Evolutionary conservation across 2,888 invertebrate species (phyloP), one percentile per base, ranked within the genome.

Genomic region (Xestia sexstrigata): DNA sequence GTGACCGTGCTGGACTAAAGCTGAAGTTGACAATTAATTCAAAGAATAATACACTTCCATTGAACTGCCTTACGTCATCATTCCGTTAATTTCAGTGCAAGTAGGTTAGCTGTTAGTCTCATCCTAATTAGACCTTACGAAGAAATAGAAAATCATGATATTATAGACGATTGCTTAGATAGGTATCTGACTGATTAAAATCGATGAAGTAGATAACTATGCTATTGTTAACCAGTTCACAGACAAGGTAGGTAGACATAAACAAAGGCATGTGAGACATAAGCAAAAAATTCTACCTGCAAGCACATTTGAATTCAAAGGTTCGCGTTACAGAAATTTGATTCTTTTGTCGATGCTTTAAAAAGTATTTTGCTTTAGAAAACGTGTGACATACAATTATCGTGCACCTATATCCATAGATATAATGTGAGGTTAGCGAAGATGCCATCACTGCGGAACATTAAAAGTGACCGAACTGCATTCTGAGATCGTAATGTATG

Each of bases 391-490:
- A 85, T 89, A 77, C 74, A 86, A 87, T 82, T 71, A 86, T 76
- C 60, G 49, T 78, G 75, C 73, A 73, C 70, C 78, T 79, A 89
- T 85, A 89, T 81, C 90, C 85, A 86, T 88, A 88, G 87, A 88
- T 89, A 88, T 81, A 84, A 88, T 85, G 88, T 88, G 89, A 89
- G 88, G 88, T 89, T 88, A 89, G 88, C 89, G 87, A 89, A 92
- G 90, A 91, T 91, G 91, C 88, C 89, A 89, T 91, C 88, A 89
- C 86, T 87, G 89, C 89, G 91, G 91, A 90, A 93, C 88, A 91
- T 90, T 88, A 89, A 90, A 91, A 93, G 91, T 94, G 92, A 92
- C 93, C 94, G 87, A 93, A 94, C 94, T 94, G 95, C 95, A 95
- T 95, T 96, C 95, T 93, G 90, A 88, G 89, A 90, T 89, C 89